phyloP scores from a whole-genome alignment of 2,797 vertebrate species.

The Bovichtus diacanthus region DNA sequence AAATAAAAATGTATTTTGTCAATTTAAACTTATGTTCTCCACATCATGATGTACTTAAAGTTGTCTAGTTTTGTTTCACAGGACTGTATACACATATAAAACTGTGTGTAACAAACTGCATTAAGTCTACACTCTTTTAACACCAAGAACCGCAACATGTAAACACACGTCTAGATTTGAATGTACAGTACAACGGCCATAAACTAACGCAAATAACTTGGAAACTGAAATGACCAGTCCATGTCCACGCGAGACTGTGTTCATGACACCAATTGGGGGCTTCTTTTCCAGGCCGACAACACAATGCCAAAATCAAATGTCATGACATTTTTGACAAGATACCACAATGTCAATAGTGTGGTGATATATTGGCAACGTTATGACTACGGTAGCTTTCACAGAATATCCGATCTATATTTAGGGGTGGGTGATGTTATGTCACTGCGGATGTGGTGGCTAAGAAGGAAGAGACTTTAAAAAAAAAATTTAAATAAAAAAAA shows the following conservation, averaged over 20 bases:
- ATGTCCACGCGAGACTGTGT: not conserved
- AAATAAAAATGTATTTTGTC: not conserved
- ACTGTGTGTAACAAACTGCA: not conserved
- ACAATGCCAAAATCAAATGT: constrained; percentile 27
- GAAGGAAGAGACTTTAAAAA: not conserved
- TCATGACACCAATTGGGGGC: not conserved
- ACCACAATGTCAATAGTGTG: constrained; percentile 8
- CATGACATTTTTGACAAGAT: constrained; percentile 27
- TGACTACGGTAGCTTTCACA: constrained; percentile 19
- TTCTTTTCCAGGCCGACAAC: not conserved
- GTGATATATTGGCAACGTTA: not conserved
- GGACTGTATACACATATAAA: not conserved
- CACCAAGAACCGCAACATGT: not conserved
- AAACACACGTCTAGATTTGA: not conserved
- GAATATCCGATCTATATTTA: not conserved
- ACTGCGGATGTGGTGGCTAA: not conserved
- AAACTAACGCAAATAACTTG: not conserved
- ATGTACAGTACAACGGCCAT: not conserved
- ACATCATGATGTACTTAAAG: not conserved
- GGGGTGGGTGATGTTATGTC: constrained; percentile 1
- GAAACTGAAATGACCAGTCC: constrained; percentile 1
- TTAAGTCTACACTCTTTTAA: not conserved
- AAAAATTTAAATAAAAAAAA: too few relatives aligned
- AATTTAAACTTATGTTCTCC: not conserved
- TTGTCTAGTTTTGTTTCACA: constrained; percentile 5